Percentiles rank a stretch among this genome's conserved stretches.
phyloP scores from a whole-genome alignment of 2,113 vertebrate species.

The Albula glossodonta region DNA sequence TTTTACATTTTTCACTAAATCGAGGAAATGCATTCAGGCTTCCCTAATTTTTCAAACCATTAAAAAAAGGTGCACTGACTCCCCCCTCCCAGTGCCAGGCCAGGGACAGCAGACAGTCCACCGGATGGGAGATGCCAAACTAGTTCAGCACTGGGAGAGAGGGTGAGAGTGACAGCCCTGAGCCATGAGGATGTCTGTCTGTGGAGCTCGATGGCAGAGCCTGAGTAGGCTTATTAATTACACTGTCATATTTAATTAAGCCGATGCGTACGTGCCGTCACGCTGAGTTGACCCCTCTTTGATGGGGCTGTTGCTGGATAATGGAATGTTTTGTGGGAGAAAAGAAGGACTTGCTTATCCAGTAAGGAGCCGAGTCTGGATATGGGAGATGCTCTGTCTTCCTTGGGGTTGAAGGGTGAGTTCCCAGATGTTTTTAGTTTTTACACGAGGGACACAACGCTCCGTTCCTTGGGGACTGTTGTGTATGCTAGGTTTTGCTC shows the following conservation, averaged over 20 bases:
- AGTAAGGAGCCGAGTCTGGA: background rate
- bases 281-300: background rate
- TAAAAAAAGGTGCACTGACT: background rate
- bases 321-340: background rate
- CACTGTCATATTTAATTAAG: conserved; percentile 14
- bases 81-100: background rate
- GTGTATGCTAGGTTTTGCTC: too few species aligned
- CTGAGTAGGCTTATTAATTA: background rate
- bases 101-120: conserved; percentile 24
- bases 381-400: too few species aligned
- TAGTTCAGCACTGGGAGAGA: conserved; percentile 29
- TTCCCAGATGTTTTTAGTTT: too few species aligned
- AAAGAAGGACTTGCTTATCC: too few species aligned
- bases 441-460: too few species aligned
- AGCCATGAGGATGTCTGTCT: background rate
- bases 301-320: background rate
- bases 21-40: background rate
- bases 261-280: background rate
- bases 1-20: too few species aligned
- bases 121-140: conserved; percentile 21
- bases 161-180: conserved; percentile 11
- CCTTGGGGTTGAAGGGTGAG: too few species aligned
- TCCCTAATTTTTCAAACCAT: background rate
- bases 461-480: too few species aligned
- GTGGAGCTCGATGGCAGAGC: too few species aligned